Evolutionary conservation across 2,888 invertebrate genomes (phyloP).

Genomic region (Camponotus fellah): DNA sequence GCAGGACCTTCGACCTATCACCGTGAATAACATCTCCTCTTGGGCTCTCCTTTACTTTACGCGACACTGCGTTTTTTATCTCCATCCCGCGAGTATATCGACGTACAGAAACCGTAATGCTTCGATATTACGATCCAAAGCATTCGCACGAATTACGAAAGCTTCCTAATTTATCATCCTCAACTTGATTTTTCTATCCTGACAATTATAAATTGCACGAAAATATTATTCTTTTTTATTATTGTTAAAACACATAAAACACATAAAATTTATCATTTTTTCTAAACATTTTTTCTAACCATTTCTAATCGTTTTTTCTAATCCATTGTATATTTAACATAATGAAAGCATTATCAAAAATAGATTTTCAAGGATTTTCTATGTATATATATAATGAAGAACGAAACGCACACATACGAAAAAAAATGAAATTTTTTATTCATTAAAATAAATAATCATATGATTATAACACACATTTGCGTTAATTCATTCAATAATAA

Average conservation of each 20-base stretch:
- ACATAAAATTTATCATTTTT: neutral
- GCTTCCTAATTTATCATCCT: conserved; percentile 54
- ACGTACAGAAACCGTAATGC: neutral
- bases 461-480: neutral
- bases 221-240: conserved; percentile 40
- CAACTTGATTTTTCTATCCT: conserved; percentile 1
- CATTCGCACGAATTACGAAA: conserved; percentile 27
- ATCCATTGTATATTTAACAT: neutral
- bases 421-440: neutral
- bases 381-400: neutral
- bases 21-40: conserved; percentile 53
- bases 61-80: conserved; percentile 19
- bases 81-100: neutral
- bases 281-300: conserved; percentile 1
- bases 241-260: too few species aligned
- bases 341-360: neutral
- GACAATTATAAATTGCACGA: neutral
- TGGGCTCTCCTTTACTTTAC: conserved; percentile 21
- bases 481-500: conserved; percentile 12
- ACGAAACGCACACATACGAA: neutral
- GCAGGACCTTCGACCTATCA: conserved; percentile 52
- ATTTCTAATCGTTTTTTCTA: neutral
- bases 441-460: conserved; percentile 11
- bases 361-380: conserved; percentile 10
- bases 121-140: neutral